Percentiles rank a stretch among this genome's conserved stretches.
phyloP scores from a whole-genome alignment of 2,797 vertebrate species.

The Diplodus sargus region DNA sequence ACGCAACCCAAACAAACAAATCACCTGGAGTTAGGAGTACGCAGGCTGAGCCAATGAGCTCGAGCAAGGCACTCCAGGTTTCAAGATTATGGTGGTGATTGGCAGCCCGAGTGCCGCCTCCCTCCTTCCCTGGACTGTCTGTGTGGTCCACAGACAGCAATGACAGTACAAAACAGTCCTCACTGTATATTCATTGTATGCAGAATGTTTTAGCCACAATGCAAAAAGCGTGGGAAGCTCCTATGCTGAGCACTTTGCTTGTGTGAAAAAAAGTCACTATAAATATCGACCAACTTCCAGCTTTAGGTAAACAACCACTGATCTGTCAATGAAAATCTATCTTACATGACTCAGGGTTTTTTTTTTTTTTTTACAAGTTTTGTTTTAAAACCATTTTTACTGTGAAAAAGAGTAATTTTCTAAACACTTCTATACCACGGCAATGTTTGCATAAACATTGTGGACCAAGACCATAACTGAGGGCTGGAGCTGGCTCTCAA shows the following conservation, averaged over 20 bases:
- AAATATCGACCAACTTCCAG: neutral
- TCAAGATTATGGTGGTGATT: neutral
- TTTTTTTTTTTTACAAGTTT: neutral
- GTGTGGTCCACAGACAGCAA: neutral
- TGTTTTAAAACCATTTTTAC: neutral
- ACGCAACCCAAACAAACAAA: conserved; percentile 53
- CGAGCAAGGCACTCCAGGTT: neutral
- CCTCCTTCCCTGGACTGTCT: neutral
- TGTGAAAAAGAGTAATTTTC: neutral
- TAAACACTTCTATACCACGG: neutral
- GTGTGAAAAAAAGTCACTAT: neutral
- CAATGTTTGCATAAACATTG: neutral
- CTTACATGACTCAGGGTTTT: too few species aligned
- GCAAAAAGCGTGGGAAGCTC: neutral
- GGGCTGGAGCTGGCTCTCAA: neutral
- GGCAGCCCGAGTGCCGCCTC: neutral
- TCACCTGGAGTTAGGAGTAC: conserved; percentile 42
- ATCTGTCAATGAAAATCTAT: too few species aligned
- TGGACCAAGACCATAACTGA: neutral
- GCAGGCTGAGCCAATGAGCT: neutral
- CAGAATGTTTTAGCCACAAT: neutral
- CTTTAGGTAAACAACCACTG: neutral
- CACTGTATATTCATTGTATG: neutral
- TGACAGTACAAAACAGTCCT: neutral
- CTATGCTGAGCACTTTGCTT: neutral